Percentiles rank a stretch among this genome's conserved stretches.
Evolutionary conservation across 1,140 invertebrate genomes (phyloP).

Genomic region (Drosophila melanica): DNA sequence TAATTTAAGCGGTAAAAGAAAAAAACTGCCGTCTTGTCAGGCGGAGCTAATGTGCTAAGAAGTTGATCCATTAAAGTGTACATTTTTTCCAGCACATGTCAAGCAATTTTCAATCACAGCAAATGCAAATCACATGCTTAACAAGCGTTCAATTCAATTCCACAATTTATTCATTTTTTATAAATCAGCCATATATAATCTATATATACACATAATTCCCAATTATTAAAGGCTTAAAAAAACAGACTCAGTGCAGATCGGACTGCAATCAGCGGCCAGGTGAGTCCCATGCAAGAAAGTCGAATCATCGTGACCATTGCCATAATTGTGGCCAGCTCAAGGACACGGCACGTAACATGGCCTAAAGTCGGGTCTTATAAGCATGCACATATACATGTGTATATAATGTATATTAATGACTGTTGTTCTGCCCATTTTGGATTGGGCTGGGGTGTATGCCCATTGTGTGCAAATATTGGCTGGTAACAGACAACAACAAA

Average conservation of each 20-base stretch:
- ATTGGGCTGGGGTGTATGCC: conserved; percentile 21
- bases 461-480: conserved; percentile 30
- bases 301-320: conserved; percentile 53
- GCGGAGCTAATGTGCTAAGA: not conserved
- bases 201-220: conserved; percentile 5
- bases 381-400: conserved; percentile 18
- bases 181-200: not conserved
- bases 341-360: conserved; percentile 58
- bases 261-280: conserved; percentile 27
- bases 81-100: not conserved
- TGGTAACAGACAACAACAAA: conserved; percentile 13
- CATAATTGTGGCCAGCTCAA: conserved; percentile 53
- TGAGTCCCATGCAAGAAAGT: conserved; percentile 18
- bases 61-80: conserved; percentile 7
- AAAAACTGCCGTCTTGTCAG: not conserved
- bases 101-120: conserved; percentile 10
- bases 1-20: not conserved
- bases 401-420: conserved; percentile 46
- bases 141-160: conserved; percentile 20
- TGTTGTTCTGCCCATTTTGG: conserved; percentile 50
- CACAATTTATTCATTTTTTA: not conserved
- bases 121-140: conserved; percentile 33
- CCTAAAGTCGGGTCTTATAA: conserved; percentile 39
- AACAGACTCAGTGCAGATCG: conserved; percentile 10
- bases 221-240: conserved; percentile 20